Base-by-base conservation (phyloP, 2,888 invertebrate species). In the Melanchra persicariae region DNA sequence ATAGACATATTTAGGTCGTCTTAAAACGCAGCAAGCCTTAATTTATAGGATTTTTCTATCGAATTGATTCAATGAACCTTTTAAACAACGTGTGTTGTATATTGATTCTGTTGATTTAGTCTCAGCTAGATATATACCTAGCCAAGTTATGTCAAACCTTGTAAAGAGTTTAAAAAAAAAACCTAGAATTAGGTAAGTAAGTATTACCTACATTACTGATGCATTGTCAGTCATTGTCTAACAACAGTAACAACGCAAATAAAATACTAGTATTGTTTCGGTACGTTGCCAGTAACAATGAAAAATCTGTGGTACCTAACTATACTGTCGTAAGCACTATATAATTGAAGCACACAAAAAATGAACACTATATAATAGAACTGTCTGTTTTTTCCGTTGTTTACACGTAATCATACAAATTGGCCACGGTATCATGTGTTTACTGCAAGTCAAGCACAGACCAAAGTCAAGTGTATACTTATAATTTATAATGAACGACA, bases 271-370 rank as follows among this genome's bases (percentile, higher is more conserved):
- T 57, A 22, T 54, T 30, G 22, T 37, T 22, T 22, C 15, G n/a
- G 57, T 34, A 26, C 17, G 22, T 45, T 22, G 24, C 4, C 8
- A n/a, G n/a, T 37, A 54, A 62, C 58, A 63, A 75, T 58, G 58
- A 58, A 77, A 26, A 77, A 71, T 37, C 30, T 49, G 26, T n/a
- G 17, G 26, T 52, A 37, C 57, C 52, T 69, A 74, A 37, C 37
- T 52, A 45, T 49, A 52, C 63, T 54, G 37, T 75, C 57, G 37
- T 77, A 80, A 85, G 77, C 70, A 67, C 74, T 77, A 78, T 76
- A 47, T 77, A 79, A 85, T 79, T 77, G 74, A 66, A 74, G 37
- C 15, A 10, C 1, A 73, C 74, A 85, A 82, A 85, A 85, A 82
- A 62, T 37, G 7, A n/a, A 59, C 57, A 73, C 66, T 59, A 55